These are phyloP conservation scores for Aegotheles bennettii DNA, from an alignment of 2,113 vertebrate genomes.

Conservation along the genomic window DNA sequence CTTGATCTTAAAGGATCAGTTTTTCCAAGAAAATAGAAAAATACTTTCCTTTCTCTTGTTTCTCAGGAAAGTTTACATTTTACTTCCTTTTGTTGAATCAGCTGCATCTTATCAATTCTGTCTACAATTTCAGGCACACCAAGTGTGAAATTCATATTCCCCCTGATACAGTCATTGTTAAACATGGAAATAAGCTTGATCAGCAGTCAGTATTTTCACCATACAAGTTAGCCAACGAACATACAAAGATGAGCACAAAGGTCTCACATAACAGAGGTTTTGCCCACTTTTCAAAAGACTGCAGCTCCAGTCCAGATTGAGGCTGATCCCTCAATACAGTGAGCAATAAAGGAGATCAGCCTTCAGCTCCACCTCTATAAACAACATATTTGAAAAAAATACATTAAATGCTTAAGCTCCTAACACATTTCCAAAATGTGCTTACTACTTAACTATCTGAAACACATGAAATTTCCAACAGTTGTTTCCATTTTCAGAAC, in stretches of 20 bases:
- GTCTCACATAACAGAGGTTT: background rate
- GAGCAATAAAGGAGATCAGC: background rate
- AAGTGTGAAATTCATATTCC: background rate
- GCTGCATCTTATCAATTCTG: background rate
- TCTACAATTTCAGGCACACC: background rate
- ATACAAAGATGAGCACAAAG: background rate
- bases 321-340: background rate
- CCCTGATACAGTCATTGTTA: background rate
- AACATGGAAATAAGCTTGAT: background rate
- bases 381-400: background rate
- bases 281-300: background rate
- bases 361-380: background rate
- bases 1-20: fast-evolving
- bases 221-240: background rate
- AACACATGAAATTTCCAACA: background rate
- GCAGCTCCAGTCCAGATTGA: background rate
- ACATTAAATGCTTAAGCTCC: background rate
- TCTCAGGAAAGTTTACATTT: background rate
- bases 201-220: background rate
- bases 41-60: background rate
- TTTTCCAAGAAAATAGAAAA: background rate
- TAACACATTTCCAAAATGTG: background rate
- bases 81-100: background rate
- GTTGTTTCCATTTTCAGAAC: background rate
- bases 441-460: background rate